phyloP scores from a whole-genome alignment of 2,113 vertebrate species.

The Rutilus rutilus region DNA sequence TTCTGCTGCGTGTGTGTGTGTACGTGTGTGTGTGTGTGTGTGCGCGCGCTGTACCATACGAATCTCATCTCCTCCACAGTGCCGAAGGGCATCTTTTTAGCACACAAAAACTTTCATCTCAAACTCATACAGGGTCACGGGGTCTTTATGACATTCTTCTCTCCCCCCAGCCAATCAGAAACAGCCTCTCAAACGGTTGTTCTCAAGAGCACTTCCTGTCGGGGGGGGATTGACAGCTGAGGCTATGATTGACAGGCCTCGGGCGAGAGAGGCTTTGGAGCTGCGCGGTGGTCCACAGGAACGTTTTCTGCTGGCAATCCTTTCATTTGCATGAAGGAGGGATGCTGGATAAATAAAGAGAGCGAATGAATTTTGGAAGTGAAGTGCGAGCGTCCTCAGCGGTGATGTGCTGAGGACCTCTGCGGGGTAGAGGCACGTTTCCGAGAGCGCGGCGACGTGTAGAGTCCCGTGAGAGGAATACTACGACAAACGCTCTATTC shows the following conservation, averaged over 20 bases:
- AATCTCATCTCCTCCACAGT: slow-evolving; percentile 60
- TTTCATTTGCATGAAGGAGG: slow-evolving; percentile 49
- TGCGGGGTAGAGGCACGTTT: slow-evolving; percentile 33
- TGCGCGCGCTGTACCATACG: slow-evolving; percentile 52
- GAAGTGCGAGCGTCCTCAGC: slow-evolving; percentile 9
- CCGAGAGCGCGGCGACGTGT: slow-evolving; percentile 6
- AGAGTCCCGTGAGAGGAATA: slow-evolving; percentile 43
- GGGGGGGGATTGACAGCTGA: slow-evolving; percentile 49
- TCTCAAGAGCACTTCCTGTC: slow-evolving; percentile 54
- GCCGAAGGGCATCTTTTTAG: slow-evolving; percentile 65
- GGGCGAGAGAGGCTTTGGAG: slow-evolving; percentile 46
- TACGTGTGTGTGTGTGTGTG: slow-evolving; percentile 52
- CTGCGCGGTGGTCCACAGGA: slow-evolving; percentile 36
- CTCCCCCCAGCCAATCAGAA: slow-evolving; percentile 45
- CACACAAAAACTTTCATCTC: slow-evolving; percentile 34
- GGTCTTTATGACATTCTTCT: slow-evolving; percentile 32
- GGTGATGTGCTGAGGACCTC: background rate
- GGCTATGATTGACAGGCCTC: slow-evolving; percentile 50
- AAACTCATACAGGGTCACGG: slow-evolving; percentile 39
- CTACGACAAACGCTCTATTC: slow-evolving; percentile 42
- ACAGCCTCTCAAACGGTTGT: slow-evolving; percentile 41
- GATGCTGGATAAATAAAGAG: slow-evolving; percentile 48
- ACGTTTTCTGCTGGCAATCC: slow-evolving; percentile 12
- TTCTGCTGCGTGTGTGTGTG: slow-evolving; percentile 50
- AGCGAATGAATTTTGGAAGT: slow-evolving; percentile 47